Percentiles rank a stretch among this genome's conserved stretches.
These are phyloP conservation scores for Araneus ventricosus DNA, from an alignment of 1,140 invertebrate species.

Conservation along the genomic window DNA sequence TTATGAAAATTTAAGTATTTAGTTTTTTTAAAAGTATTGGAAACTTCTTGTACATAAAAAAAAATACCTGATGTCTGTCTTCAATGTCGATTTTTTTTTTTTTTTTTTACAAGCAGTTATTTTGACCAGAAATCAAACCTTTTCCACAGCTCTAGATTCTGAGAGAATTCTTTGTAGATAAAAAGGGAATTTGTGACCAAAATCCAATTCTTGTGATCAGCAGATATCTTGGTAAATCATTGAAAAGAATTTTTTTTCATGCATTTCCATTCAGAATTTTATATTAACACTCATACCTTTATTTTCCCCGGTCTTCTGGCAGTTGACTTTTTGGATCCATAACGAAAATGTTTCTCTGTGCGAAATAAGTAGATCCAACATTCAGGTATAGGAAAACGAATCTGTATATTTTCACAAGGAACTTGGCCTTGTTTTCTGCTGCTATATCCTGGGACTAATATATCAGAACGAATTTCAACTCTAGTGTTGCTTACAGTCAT, in stretches of 20 bases:
- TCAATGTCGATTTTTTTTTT: too few relatives aligned
- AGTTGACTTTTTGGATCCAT: slow-evolving; percentile 98
- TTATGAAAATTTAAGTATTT: too few relatives aligned
- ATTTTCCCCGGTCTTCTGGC: slow-evolving; percentile 88
- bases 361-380: slow-evolving; percentile 99
- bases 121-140: too few relatives aligned
- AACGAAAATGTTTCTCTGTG: slow-evolving; percentile 98
- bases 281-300: slow-evolving; percentile 80
- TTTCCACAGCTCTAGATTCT: too few relatives aligned
- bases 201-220: too few relatives aligned
- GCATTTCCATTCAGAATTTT: neutral
- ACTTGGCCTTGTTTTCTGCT: slow-evolving; percentile 94
- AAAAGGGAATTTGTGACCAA: neutral
- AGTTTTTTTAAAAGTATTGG: too few relatives aligned
- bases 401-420: slow-evolving; percentile 98
- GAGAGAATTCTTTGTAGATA: neutral
- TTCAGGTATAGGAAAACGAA: slow-evolving; percentile 98
- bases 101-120: too few relatives aligned
- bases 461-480: slow-evolving; percentile 95
- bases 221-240: too few relatives aligned
- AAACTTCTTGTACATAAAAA: too few relatives aligned
- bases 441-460: slow-evolving; percentile 97
- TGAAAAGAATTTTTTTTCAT: neutral
- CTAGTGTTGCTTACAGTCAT: slow-evolving; percentile 78
- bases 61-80: too few relatives aligned